Evolutionary conservation across 2,888 invertebrate genomes (phyloP).

Genomic region (Parnassius smintheus): DNA sequence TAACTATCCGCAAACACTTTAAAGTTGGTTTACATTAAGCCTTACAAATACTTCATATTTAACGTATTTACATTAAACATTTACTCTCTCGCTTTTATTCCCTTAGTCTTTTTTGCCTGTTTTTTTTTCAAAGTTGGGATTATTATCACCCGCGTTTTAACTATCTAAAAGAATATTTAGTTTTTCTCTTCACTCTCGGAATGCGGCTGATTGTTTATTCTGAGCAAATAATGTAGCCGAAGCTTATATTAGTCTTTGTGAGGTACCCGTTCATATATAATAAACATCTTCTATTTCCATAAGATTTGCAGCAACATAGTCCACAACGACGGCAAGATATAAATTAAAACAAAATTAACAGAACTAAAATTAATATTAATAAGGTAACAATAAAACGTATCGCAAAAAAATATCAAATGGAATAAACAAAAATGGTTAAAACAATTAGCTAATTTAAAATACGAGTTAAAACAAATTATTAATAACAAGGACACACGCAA

Average conservation of each 20-base stretch:
- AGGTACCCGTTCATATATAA: constrained; percentile 8
- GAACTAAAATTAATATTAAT: constrained; percentile 49
- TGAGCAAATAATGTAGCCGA: constrained; percentile 10
- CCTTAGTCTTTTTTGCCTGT: not conserved
- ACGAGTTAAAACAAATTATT: constrained; percentile 9
- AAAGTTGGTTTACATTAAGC: constrained; percentile 6
- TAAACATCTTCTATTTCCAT: constrained; percentile 2
- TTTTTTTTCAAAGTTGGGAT: not conserved
- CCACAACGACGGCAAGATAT: constrained; percentile 40
- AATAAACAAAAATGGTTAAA: constrained; percentile 23
- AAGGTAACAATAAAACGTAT: constrained; percentile 38
- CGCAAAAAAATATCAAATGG: constrained; percentile 20
- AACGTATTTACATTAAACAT: constrained; percentile 21
- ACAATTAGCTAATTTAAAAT: constrained; percentile 21
- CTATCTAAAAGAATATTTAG: constrained; percentile 59
- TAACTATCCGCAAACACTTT: constrained; percentile 14
- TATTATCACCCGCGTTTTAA: constrained; percentile 31
- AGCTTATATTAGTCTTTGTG: constrained; percentile 9
- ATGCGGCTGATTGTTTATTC: constrained; percentile 9
- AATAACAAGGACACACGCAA: constrained; percentile 18
- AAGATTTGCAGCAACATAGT: not conserved
- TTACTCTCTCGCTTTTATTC: constrained; percentile 7
- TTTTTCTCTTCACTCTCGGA: constrained; percentile 31
- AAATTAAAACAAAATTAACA: constrained; percentile 47
- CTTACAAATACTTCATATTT: constrained; percentile 18